Conservation (phyloP, 2,113 vertebrate genomes). For the Paradisaea rubra region DNA sequence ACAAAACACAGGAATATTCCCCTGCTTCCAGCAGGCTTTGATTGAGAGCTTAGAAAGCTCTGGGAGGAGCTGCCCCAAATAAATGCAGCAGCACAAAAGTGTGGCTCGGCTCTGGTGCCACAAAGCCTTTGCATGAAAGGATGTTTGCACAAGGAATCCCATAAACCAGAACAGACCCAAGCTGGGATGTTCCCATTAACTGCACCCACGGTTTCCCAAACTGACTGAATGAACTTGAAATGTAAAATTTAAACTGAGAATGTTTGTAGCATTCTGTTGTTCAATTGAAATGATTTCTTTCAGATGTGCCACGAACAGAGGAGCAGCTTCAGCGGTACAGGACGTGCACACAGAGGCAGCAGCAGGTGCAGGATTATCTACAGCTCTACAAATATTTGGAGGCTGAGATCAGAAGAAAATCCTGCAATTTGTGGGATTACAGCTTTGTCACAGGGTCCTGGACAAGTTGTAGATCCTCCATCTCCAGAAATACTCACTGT, state of each 20-base stretch:
- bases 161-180: background rate
- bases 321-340: accelerated
- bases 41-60: background rate
- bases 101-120: background rate
- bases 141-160: background rate
- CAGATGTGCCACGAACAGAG: accelerated
- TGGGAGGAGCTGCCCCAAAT: background rate
- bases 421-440: background rate
- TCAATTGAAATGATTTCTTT: background rate
- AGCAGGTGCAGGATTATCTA: background rate
- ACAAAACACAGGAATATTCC: background rate
- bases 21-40: background rate
- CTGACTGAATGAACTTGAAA: background rate
- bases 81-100: background rate
- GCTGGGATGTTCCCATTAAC: background rate
- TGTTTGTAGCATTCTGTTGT: background rate
- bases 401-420: background rate
- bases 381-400: background rate
- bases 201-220: background rate
- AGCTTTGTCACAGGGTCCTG: background rate
- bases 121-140: background rate
- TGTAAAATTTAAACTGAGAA: background rate
- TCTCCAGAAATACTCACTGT: background rate
- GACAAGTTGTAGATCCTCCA: background rate
- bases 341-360: background rate